phyloP scores from a whole-genome alignment of 1,140 invertebrate species.

The Neelides sp. region DNA sequence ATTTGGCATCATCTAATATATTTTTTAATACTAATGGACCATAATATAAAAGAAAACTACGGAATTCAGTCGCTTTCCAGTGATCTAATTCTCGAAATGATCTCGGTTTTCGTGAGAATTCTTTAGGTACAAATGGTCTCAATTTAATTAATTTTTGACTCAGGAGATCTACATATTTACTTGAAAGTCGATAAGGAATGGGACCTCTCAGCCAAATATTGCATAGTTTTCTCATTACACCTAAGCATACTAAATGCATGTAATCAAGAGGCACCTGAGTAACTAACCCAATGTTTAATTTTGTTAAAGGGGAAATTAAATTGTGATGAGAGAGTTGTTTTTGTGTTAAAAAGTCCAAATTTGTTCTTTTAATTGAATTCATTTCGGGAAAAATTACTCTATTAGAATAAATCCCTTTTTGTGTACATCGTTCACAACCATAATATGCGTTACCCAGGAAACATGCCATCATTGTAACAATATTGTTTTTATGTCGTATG shows the following conservation, averaged over 20 bases:
- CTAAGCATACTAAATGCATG: slow-evolving; percentile 18
- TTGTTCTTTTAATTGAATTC: not conserved
- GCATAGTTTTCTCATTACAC: slow-evolving; percentile 32
- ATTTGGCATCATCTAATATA: slow-evolving; percentile 3
- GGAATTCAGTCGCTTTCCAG: slow-evolving; percentile 25
- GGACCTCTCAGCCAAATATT: slow-evolving; percentile 31
- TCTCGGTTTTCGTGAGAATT: slow-evolving; percentile 23
- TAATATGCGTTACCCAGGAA: slow-evolving; percentile 34
- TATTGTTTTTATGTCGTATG: no score
- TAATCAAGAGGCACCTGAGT: slow-evolving; percentile 3
- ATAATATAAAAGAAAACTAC: slow-evolving; percentile 19
- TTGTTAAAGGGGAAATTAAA: not conserved
- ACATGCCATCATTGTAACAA: no score
- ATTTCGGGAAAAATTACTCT: slow-evolving; percentile 5
- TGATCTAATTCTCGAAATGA: slow-evolving; percentile 9
- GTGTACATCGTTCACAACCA: slow-evolving; percentile 35
- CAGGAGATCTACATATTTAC: slow-evolving; percentile 3
- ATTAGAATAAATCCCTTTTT: slow-evolving; percentile 27
- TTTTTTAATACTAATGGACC: slow-evolving; percentile 14
- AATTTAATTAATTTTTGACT: slow-evolving; percentile 1
- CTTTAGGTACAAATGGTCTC: not conserved
- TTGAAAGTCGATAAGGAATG: not conserved
- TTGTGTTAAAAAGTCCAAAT: not conserved
- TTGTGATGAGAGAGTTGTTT: not conserved
- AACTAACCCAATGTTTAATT: slow-evolving; percentile 1